Conservation (phyloP, 2,113 vertebrate species). For the Cettia cetti region DNA sequence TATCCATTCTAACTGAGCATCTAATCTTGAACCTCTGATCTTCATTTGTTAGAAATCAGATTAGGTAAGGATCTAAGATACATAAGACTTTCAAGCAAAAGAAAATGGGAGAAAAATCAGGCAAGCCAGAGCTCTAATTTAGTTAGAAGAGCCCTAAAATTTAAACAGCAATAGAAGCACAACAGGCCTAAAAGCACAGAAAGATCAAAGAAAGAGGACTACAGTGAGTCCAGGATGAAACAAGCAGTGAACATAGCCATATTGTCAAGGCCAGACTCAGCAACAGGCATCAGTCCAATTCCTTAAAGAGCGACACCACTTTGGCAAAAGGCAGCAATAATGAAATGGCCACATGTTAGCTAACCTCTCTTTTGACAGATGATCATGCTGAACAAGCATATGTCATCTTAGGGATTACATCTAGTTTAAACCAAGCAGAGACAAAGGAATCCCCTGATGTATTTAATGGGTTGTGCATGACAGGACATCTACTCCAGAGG, state of each 20-base stretch:
- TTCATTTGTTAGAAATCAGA: background rate
- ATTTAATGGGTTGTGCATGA: background rate
- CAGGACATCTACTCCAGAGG: background rate
- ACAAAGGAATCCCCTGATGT: background rate
- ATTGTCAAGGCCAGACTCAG: background rate
- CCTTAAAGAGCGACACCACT: background rate
- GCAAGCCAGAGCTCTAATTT: background rate
- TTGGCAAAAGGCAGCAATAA: background rate
- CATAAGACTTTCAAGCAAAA: background rate
- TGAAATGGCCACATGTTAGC: background rate
- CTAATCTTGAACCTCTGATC: background rate
- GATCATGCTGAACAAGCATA: background rate
- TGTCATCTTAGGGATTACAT: background rate
- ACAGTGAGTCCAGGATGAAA: background rate
- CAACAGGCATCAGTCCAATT: background rate
- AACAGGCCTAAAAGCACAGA: background rate
- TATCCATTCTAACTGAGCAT: background rate
- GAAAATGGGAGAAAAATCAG: background rate
- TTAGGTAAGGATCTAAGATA: background rate
- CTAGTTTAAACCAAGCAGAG: background rate
- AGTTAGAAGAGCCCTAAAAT: background rate
- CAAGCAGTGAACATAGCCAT: background rate
- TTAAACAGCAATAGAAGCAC: background rate
- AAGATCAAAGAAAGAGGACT: background rate
- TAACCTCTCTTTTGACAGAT: background rate